These are phyloP conservation scores for Cepaea hortensis DNA, from an alignment of 2,888 invertebrate genomes.

Conservation along the genomic window DNA sequence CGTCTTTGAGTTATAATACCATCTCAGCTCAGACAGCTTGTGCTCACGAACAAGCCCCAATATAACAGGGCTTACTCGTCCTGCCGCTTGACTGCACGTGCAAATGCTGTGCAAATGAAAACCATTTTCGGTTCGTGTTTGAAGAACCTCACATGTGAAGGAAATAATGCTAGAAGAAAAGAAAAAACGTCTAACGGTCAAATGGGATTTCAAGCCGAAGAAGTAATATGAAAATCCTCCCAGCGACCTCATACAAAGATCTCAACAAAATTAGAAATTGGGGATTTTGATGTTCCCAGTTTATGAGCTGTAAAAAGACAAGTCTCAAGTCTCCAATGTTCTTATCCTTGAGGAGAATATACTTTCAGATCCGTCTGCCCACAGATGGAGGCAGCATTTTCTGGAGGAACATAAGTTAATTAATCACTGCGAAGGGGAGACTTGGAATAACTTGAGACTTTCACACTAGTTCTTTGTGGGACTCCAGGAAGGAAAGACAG, in stretches of 20 bases:
- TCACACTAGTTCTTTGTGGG: constrained; percentile 1
- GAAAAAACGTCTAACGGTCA: background rate
- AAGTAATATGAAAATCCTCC: constrained; percentile 37
- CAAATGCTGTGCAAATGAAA: constrained; percentile 42
- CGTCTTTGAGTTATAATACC: background rate
- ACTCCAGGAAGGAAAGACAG: too few species aligned
- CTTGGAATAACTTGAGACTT: background rate
- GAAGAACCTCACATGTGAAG: background rate
- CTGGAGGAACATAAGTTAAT: background rate
- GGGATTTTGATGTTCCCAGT: constrained; percentile 23
- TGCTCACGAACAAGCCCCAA: background rate
- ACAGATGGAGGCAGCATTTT: background rate
- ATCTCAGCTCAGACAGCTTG: constrained; percentile 11
- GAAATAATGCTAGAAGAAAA: background rate
- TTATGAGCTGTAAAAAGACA: constrained; percentile 17
- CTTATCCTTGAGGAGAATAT: background rate
- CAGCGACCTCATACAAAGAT: constrained; percentile 31
- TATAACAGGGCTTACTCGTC: constrained; percentile 28
- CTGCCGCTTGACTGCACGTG: constrained; percentile 22
- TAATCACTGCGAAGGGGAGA: too few species aligned
- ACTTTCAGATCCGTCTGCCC: background rate
- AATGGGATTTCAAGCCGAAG: background rate
- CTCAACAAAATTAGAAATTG: constrained; percentile 34
- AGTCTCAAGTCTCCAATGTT: background rate
- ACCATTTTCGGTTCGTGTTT: constrained; percentile 20